Evolutionary conservation across 2,888 invertebrate genomes (phyloP), one percentile per base, ranked within the genome.

Genomic region (Caenorhabditis virilis): DNA sequence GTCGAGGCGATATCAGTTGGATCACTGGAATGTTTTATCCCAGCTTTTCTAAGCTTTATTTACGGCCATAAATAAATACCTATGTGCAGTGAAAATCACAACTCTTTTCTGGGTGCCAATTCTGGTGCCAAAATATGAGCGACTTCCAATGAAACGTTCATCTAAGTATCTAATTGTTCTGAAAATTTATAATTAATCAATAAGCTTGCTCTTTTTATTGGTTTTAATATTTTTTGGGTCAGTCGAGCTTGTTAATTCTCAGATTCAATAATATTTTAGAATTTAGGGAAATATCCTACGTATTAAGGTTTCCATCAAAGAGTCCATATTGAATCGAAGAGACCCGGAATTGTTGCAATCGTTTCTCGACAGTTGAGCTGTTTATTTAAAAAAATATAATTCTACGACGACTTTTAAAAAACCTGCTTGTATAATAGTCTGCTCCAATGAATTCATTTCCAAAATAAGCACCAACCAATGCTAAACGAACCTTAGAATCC

Each of bases 391-490:
- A 1, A 26, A 20, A 39, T 9, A 18, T 9, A 39, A 39, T 39
- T n/a, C n/a, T n/a, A n/a, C n/a, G n/a, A n/a, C n/a, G n/a, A n/a
- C n/a, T n/a, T n/a, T n/a, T n/a, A n/a, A n/a, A n/a, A 25, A 18
- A 58, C 61, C 61, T 59, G 23, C 59, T 58, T 2, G 58, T 64
- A 16, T 55, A 64, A 26, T 64, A 64, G 27, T 64, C 64, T 16
- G 42, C n/a, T 6, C 64, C 64, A 43, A 36, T 42, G 22, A 64
- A 59, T 22, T 64, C 64, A 30, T 64, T 64, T 15, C 58, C 64
- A 35, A 64, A 64, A 26, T 58, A 59, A 0, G 64, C 64, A 18
- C 64, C 64, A 38, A 64, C 64, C 1, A 64, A 18, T 2, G 64
- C 64, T 33, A 64, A 22, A n/a, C 64, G 45, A 9, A 59, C 58